Evolutionary conservation across 2,888 invertebrate genomes (phyloP), one percentile per base, ranked within the genome.

Genomic region (Piscicola geometra): DNA sequence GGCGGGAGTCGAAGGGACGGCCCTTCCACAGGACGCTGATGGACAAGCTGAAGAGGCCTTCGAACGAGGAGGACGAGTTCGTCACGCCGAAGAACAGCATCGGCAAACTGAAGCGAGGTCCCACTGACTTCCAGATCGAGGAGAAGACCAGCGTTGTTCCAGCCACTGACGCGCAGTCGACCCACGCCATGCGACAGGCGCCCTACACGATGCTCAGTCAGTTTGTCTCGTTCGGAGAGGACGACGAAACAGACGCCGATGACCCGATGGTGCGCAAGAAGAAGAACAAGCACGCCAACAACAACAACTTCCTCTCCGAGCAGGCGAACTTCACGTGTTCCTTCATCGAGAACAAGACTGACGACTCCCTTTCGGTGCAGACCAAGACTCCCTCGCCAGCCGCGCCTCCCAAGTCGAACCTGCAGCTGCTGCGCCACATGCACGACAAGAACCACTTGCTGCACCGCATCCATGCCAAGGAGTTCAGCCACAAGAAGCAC

Each of bases 131-230:
- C 5, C 15, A n/a, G n/a, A 15, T 35, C 30, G 70, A 68, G n/a
- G 75, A 75, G 28, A 78, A 78, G 67, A 35, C 74, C 33, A 79
- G 76, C 50, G 32, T 76, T 56, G 72, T 32, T n/a, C 71, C 67
- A 32, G n/a, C 56, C 36, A 72, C 72, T 12, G 81, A 77, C 47
- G 28, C 21, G 30, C 66, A 81, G 72, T 81, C 79, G 9, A 81
- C 81, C 0, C 79, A 80, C 69, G 84, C 84, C 47, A 83, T 84
- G 3, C 79, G 83, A 25, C 83, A 84, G 25, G 85, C 85, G 5
- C 85, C 85, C 9, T 84, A 94, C 15, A 96, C 96, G 0, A 87
- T 95, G 25, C 94, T 93, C 0, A 94, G 94, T 28, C 92, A 93
- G 82, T 96, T 95, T 83, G 94, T 81, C 73, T 83, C 94, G 1